phyloP scores from a whole-genome alignment of 2,113 vertebrate genomes.

The Clupea harengus region DNA sequence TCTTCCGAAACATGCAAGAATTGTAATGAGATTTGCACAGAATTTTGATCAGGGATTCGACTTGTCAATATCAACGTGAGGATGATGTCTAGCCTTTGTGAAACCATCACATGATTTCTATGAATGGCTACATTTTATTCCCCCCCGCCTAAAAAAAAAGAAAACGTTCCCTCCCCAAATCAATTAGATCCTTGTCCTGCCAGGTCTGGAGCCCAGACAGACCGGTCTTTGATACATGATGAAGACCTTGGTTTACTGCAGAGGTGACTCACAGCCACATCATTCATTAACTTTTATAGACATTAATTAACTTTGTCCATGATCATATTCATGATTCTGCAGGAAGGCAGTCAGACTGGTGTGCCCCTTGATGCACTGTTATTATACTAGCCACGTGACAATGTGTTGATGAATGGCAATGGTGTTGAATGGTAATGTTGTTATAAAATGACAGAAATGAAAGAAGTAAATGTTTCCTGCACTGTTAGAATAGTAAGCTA shows the following conservation, averaged over 20 bases:
- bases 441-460: background rate
- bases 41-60: background rate
- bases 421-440: background rate
- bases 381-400: background rate
- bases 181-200: background rate
- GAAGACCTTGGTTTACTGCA: background rate
- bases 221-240: background rate
- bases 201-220: background rate
- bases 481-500: background rate
- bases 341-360: background rate
- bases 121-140: background rate
- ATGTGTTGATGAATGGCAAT: background rate
- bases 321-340: background rate
- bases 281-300: background rate
- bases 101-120: background rate
- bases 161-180: background rate
- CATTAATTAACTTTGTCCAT: background rate
- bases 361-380: background rate
- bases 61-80: background rate
- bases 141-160: background rate
- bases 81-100: background rate
- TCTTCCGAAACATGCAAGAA: background rate
- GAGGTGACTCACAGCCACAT: background rate
- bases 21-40: background rate
- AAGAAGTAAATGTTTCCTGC: background rate